Evolutionary conservation across 2,113 vertebrate genomes (phyloP).

Genomic region (Caranx ignobilis): DNA sequence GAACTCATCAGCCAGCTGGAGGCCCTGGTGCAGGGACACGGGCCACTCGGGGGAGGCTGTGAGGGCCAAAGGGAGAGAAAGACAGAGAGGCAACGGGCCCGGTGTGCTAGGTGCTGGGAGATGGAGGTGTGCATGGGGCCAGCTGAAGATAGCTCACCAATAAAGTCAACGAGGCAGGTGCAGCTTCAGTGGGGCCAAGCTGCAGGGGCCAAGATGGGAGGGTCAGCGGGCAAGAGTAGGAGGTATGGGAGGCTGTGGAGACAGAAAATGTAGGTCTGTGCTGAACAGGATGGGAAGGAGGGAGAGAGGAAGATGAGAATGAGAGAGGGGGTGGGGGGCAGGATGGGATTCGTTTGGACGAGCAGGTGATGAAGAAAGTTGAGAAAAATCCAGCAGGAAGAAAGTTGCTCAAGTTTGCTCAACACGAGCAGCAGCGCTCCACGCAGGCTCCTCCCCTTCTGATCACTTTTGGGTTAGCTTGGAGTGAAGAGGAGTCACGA

Average conservation of each 20-base stretch:
- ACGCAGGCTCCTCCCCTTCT: too few relatives aligned
- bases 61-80: slow-evolving; percentile 45
- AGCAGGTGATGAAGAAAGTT: slow-evolving; percentile 27
- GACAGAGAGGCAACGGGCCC: slow-evolving; percentile 14
- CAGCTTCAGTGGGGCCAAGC: slow-evolving; percentile 44
- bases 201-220: slow-evolving; percentile 43
- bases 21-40: slow-evolving; percentile 70
- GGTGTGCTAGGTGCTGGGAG: slow-evolving; percentile 42
- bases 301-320: background rate
- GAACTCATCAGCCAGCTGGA: slow-evolving; percentile 87
- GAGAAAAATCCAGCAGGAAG: background rate
- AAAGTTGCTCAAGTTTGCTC: background rate
- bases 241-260: slow-evolving; percentile 28
- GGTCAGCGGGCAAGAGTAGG: slow-evolving; percentile 52
- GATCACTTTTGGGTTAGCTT: too few relatives aligned
- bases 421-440: too few relatives aligned
- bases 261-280: slow-evolving; percentile 30
- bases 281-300: slow-evolving; percentile 15
- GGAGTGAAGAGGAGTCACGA: too few relatives aligned
- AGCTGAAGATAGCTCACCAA: slow-evolving; percentile 45
- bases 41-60: slow-evolving; percentile 48
- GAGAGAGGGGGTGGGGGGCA: background rate
- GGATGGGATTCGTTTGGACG: slow-evolving; percentile 25
- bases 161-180: slow-evolving; percentile 70
- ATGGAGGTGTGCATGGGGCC: slow-evolving; percentile 35